These are phyloP conservation scores for Mustela nigripes DNA, from an alignment of 2,113 vertebrate genomes.

Conservation along the genomic window DNA sequence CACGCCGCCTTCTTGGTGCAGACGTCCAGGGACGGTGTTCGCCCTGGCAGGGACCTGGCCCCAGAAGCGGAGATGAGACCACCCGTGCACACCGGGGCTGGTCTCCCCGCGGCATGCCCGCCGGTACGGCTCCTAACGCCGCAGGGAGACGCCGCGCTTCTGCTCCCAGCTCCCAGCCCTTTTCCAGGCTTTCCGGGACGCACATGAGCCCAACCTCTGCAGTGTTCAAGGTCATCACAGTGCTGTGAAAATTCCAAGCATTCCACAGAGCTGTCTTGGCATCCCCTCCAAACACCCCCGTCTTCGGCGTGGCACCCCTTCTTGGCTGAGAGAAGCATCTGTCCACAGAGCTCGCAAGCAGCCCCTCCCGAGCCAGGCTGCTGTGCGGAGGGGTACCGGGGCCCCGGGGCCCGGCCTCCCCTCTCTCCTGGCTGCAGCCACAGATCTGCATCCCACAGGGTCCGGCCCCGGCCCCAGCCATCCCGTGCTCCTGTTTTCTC, in stretches of 20 bases:
- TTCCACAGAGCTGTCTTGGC: fast-evolving
- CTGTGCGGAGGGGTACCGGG: no score
- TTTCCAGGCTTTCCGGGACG: not conserved
- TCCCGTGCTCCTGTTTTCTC: not conserved
- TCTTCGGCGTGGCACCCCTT: fast-evolving
- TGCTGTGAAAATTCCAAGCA: fast-evolving
- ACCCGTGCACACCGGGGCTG: not conserved
- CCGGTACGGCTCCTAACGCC: fast-evolving
- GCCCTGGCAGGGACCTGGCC: not conserved
- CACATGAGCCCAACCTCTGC: fast-evolving
- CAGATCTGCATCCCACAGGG: not conserved
- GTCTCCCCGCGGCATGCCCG: not conserved
- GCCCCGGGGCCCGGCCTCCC: fast-evolving
- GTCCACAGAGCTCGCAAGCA: not conserved
- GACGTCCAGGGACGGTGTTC: not conserved
- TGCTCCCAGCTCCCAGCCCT: not conserved
- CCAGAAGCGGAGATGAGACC: not conserved
- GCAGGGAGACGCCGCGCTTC: not conserved
- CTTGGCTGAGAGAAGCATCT: not conserved
- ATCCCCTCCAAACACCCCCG: fast-evolving
- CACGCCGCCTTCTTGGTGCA: not conserved
- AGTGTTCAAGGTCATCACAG: fast-evolving
- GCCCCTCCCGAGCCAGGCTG: not conserved
- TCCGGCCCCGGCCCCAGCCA: fast-evolving
- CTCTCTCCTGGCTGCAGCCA: not conserved